Percentiles rank a stretch among this genome's conserved stretches.
Evolutionary conservation across 2,113 vertebrate genomes (phyloP).

Genomic region (Urocolius indicus): DNA sequence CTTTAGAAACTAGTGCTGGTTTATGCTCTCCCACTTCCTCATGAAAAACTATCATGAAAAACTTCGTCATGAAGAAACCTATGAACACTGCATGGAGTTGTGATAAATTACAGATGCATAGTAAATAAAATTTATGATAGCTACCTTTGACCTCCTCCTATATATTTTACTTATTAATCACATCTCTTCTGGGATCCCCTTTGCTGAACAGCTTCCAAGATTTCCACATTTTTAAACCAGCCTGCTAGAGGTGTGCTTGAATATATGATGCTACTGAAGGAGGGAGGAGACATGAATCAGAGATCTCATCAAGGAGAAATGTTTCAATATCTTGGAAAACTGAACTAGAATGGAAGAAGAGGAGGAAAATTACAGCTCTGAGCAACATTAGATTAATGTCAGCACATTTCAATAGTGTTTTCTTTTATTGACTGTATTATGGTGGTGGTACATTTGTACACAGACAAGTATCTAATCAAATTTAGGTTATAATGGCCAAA

Average conservation of each 20-base stretch:
- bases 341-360: neutral
- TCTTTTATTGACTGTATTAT: neutral
- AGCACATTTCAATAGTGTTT: neutral
- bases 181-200: neutral
- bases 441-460: neutral
- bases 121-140: slow-evolving; percentile 27
- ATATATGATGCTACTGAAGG: neutral
- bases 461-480: neutral
- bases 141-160: slow-evolving; percentile 14
- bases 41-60: neutral
- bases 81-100: neutral
- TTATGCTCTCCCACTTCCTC: neutral
- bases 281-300: neutral
- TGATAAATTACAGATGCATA: slow-evolving; percentile 26
- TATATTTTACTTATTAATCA: neutral
- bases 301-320: neutral
- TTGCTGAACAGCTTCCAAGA: slow-evolving; percentile 3
- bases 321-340: neutral
- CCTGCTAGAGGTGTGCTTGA: neutral
- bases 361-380: neutral
- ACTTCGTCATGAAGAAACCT: neutral
- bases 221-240: neutral
- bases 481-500: neutral
- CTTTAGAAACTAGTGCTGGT: neutral
- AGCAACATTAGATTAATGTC: neutral